Percentiles rank a stretch among this genome's conserved stretches.
Conservation (phyloP, 2,888 invertebrate genomes). For the Caradrina kadenii region DNA sequence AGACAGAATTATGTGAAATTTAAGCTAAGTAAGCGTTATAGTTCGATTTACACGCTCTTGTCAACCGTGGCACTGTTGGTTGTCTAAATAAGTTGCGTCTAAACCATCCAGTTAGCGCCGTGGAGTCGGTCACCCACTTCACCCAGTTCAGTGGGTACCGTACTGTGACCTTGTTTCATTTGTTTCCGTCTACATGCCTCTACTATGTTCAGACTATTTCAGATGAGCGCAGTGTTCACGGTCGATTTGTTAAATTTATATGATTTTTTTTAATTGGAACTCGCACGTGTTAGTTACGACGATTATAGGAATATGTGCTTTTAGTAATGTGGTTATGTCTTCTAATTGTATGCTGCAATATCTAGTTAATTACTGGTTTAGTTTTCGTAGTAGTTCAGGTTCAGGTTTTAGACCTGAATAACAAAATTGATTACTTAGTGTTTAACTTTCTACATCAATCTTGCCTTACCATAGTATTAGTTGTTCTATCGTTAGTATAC, state of each 20-base stretch:
- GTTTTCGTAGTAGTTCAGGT: background rate
- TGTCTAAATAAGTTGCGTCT: conserved; percentile 73
- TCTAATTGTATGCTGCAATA: background rate
- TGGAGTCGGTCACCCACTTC: conserved; percentile 79
- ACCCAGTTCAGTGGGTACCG: conserved; percentile 81
- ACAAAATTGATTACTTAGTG: too few relatives aligned
- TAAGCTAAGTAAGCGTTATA: conserved; percentile 49
- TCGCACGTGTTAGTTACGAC: conserved; percentile 14
- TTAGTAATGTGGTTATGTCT: background rate
- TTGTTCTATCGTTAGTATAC: too few relatives aligned
- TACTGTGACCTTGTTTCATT: conserved; percentile 66
- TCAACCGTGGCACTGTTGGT: conserved; percentile 62
- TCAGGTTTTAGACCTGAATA: background rate
- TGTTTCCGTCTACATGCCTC: conserved; percentile 50
- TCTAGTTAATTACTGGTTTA: background rate
- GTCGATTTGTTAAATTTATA: conserved; percentile 40
- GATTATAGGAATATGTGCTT: background rate
- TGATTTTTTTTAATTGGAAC: conserved; percentile 28
- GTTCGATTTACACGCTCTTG: conserved; percentile 69
- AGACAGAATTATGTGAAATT: conserved; percentile 27
- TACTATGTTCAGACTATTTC: conserved; percentile 50
- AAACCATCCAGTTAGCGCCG: conserved; percentile 74
- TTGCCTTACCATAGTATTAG: too few relatives aligned
- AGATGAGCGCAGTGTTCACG: conserved; percentile 40
- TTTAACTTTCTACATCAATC: too few relatives aligned